A percentile compares a stretch with the other conserved stretches of the same genome.
These are phyloP conservation scores for Beroe ovata DNA, from an alignment of 37 sponge, comb jelly and placozoan species.

Conservation along the genomic window DNA sequence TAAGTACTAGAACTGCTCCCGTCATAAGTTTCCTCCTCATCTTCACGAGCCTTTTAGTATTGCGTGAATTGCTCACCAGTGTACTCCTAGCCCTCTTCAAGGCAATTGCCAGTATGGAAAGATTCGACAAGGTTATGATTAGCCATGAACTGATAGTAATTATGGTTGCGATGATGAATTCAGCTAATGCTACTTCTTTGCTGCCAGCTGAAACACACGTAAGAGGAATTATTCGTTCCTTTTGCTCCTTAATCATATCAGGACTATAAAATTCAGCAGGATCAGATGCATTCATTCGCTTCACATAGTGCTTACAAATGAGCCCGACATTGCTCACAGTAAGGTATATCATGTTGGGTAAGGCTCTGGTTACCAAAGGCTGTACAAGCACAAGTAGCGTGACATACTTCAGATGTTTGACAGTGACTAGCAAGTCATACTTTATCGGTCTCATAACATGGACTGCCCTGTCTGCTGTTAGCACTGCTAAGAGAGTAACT, in stretches of 20 bases:
- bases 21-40: neutral
- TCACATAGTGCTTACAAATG: neutral
- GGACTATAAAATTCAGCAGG: neutral
- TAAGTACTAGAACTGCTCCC: neutral
- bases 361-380: neutral
- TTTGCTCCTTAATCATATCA: neutral
- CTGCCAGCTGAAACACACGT: neutral
- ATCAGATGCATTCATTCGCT: neutral
- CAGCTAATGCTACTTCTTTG: neutral
- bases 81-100: neutral
- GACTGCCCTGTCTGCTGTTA: neutral
- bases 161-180: neutral
- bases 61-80: neutral
- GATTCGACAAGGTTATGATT: neutral
- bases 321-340: neutral
- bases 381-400: neutral
- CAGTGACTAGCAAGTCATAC: neutral
- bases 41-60: neutral
- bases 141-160: neutral
- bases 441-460: slow-evolving; percentile 2
- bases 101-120: neutral
- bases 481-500: neutral
- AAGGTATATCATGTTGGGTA: neutral
- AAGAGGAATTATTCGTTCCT: neutral
- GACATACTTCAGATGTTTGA: neutral